Base-by-base conservation (phyloP, 2,797 vertebrate genomes). In the Cetoscarus ocellatus region DNA sequence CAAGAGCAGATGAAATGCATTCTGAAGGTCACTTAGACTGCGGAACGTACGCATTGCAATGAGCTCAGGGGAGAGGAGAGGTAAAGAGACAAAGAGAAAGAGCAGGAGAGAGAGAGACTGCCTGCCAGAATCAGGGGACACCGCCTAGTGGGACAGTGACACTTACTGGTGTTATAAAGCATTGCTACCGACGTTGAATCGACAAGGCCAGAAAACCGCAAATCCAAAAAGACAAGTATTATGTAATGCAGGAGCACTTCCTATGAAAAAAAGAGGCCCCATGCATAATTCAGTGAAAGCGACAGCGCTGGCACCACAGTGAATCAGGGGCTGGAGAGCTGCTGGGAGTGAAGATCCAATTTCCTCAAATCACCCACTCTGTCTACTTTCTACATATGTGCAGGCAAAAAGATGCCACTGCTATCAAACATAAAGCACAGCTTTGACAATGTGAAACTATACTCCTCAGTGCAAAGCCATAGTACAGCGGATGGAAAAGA, bases 11-110 rank as follows among this genome's bases (percentile, higher is more conserved):
- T 83, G 64, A 88, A 85, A 90, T 80, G 60, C 12, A 75, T 77
- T 89, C 87, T 93, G 92, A 94, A 94, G 94, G 94, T 94, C 93
- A 93, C 79, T 76, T 51, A 62, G 63, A 91, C 90, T 78, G 91
- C 91, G 87, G 86, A 90, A 91, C 47, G 34, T 73, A 82, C 80
- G 79, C 84, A 89, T 86, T 36, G 62, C 83, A 82, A 88, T 82
- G 74, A 86, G 86, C 86, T 75, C 59, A 63, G 54, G 65, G 66
- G 74, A 82, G 62, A 73, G 69, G 64, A 72, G 75, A 70, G 77
- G 74, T 69, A 75, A 52, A 70, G 53, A 62, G 73, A 62, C 68
- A 47, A 35, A 35, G 51, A 61, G 10, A 43, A 19, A 61, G 61
- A 69, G 58, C 65, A 27, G 61, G 52, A 51, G 34, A 15, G 51